Conservation (phyloP, 2,113 vertebrate species). For the Cynoglossus semilaevis region DNA sequence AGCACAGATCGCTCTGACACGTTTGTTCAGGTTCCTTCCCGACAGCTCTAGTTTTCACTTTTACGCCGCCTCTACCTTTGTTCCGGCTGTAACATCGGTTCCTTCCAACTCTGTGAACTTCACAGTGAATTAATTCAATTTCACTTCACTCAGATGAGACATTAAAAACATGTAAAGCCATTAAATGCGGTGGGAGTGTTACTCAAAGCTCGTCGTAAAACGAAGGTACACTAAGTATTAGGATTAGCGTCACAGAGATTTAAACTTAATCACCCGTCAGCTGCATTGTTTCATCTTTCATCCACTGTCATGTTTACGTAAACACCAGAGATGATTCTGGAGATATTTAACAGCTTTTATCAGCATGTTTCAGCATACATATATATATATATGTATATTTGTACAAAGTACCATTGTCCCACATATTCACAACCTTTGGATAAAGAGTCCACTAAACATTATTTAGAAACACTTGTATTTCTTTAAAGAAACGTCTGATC, state of each 20-base stretch:
- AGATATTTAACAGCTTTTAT: not conserved
- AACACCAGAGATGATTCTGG: slow-evolving; percentile 10
- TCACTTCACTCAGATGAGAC: slow-evolving; percentile 45
- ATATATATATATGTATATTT: too few species aligned
- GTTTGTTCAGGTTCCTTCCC: not conserved
- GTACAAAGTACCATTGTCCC: too few species aligned
- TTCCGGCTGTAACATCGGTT: too few species aligned
- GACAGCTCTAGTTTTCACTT: too few species aligned
- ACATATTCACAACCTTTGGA: too few species aligned
- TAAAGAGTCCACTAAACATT: too few species aligned
- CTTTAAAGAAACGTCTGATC: too few species aligned
- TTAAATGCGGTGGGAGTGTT: slow-evolving; percentile 42
- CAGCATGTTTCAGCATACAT: too few species aligned
- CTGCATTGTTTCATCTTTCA: slow-evolving; percentile 44
- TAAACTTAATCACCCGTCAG: slow-evolving; percentile 53
- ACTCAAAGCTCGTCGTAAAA: slow-evolving; percentile 43
- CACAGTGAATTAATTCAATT: slow-evolving; percentile 59
- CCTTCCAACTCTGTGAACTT: slow-evolving; percentile 23
- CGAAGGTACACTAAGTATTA: slow-evolving; percentile 23
- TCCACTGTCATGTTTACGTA: slow-evolving; percentile 19
- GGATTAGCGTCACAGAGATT: slow-evolving; percentile 54
- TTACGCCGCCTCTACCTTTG: too few species aligned
- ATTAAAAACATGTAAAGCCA: slow-evolving; percentile 43
- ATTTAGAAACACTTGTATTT: too few species aligned
- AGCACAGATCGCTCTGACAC: not conserved